Conservation (phyloP, 2,113 vertebrate species). For the Gobius niger region DNA sequence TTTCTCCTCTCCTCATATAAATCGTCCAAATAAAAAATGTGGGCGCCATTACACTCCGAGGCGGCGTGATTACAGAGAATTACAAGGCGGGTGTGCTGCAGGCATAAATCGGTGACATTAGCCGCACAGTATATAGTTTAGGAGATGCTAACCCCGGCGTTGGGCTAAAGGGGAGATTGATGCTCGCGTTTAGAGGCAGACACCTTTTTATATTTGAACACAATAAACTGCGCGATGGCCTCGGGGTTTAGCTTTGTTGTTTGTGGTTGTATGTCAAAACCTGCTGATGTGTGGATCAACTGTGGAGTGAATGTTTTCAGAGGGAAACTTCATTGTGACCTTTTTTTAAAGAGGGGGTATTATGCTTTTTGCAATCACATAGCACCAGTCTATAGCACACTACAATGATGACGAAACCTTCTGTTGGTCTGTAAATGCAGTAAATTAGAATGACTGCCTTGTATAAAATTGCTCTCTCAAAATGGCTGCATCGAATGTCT, state of each 20-base stretch:
- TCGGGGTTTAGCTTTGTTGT: neutral
- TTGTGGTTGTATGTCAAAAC: neutral
- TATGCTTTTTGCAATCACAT: too few species aligned
- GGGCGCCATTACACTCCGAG: neutral
- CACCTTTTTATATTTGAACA: conserved; percentile 4
- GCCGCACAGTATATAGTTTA: neutral
- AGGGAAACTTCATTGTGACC: too few species aligned
- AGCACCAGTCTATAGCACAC: too few species aligned
- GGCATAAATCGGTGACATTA: neutral
- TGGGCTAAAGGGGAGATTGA: conserved; percentile 1
- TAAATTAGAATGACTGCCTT: too few species aligned
- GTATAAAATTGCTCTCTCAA: too few species aligned
- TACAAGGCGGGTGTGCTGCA: neutral
- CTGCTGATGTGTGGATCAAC: too few species aligned
- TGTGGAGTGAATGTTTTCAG: too few species aligned
- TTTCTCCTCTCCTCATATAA: neutral
- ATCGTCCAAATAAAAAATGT: neutral
- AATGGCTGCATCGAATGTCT: too few species aligned
- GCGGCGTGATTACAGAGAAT: conserved; percentile 2
- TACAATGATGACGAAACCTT: too few species aligned
- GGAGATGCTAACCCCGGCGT: neutral
- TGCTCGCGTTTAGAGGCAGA: neutral
- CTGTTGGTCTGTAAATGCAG: too few species aligned
- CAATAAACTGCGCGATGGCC: neutral
- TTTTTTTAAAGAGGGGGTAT: too few species aligned